Conservation (phyloP, 1,140 invertebrate species). For the Trichonephila inaurata region DNA sequence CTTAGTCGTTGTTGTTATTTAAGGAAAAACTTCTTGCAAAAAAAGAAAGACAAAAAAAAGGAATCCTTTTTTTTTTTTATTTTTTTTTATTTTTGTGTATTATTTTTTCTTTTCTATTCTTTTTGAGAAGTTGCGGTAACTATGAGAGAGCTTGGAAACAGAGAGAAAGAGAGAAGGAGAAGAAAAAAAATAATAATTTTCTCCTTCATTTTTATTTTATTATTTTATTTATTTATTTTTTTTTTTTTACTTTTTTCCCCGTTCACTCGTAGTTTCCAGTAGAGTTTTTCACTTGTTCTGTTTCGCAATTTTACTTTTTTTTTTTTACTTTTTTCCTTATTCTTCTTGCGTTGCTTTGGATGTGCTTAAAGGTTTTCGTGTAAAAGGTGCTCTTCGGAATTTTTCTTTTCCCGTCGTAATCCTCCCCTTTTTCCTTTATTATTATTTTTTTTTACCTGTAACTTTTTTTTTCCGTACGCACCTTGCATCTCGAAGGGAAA, state of each 20-base stretch:
- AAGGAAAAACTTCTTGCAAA: conserved; percentile 71
- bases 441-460: conserved; percentile 19
- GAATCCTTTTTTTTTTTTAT: neutral
- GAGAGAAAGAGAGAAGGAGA: neutral
- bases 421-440: neutral
- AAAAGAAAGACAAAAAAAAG: conserved; percentile 9
- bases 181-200: conserved; percentile 68
- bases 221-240: conserved; percentile 49
- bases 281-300: conserved; percentile 73
- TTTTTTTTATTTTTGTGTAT: conserved; percentile 25
- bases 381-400: conserved; percentile 44
- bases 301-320: conserved; percentile 57
- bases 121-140: conserved; percentile 73
- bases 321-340: conserved; percentile 38
- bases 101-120: conserved; percentile 9
- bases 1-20: conserved; percentile 52
- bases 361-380: conserved; percentile 69
- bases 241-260: neutral
- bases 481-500: conserved; percentile 34
- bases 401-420: conserved; percentile 56
- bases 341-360: conserved; percentile 67
- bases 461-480: neutral
- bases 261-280: conserved; percentile 56
- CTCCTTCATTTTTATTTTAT: conserved; percentile 27
- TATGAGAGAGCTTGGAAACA: neutral